Conservation (phyloP, 1,140 invertebrate genomes). For the Tetranychus urticae region DNA sequence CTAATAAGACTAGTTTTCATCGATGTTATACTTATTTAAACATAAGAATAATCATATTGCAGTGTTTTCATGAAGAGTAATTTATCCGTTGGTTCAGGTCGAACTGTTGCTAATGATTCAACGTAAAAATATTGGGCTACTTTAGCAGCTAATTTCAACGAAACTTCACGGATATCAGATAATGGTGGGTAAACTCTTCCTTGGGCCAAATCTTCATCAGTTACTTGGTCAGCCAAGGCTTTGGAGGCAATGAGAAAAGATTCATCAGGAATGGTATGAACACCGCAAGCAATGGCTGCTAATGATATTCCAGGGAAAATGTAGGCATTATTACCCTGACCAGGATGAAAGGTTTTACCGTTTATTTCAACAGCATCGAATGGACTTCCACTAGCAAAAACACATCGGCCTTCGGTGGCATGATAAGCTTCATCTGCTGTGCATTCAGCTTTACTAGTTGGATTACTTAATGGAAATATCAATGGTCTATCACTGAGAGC, state of each 20-base stretch:
- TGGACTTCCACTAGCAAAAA: slow-evolving; percentile 79
- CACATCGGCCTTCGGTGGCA: slow-evolving; percentile 58
- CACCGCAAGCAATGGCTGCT: slow-evolving; percentile 48
- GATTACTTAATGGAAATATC: slow-evolving; percentile 87
- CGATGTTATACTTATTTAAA: no score
- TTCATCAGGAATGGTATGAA: slow-evolving; percentile 66
- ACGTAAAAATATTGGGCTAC: slow-evolving; percentile 70
- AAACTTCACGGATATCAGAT: slow-evolving; percentile 60
- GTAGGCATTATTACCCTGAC: slow-evolving; percentile 81
- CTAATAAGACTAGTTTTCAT: no score
- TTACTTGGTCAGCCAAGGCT: slow-evolving; percentile 57
- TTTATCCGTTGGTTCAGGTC: slow-evolving; percentile 30
- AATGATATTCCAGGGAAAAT: slow-evolving; percentile 84
- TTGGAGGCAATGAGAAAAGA: slow-evolving; percentile 70
- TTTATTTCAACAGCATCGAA: slow-evolving; percentile 53
- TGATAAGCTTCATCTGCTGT: slow-evolving; percentile 76
- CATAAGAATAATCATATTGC: slow-evolving; percentile 26
- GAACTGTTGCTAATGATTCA: slow-evolving; percentile 25
- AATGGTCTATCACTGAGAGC: slow-evolving; percentile 60
- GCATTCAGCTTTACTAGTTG: slow-evolving; percentile 84
- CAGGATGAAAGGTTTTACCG: slow-evolving; percentile 55
- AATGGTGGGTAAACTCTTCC: slow-evolving; percentile 90
- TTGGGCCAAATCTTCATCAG: slow-evolving; percentile 45
- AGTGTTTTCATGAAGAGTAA: slow-evolving; percentile 23
- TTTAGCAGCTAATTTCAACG: slow-evolving; percentile 56